Percentiles rank a stretch among this genome's conserved stretches.
Evolutionary conservation across 2,888 invertebrate genomes (phyloP).

Genomic region (Leucoma salicis): DNA sequence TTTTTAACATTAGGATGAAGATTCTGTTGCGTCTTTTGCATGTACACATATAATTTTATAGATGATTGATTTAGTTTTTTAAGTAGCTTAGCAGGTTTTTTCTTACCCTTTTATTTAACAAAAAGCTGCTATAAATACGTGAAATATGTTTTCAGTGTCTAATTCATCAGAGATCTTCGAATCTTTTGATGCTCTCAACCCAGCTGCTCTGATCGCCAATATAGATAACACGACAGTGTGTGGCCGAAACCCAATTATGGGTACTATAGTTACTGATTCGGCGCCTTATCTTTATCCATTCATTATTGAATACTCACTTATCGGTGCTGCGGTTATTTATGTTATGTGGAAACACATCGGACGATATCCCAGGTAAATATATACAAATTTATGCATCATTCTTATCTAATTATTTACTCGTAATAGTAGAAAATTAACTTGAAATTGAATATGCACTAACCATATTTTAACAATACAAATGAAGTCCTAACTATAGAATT

Average conservation of each 20-base stretch:
- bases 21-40: conserved; percentile 35
- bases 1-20: conserved; percentile 23
- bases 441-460: not conserved
- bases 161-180: conserved; percentile 77
- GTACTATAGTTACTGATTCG: conserved; percentile 94
- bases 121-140: not conserved
- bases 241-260: conserved; percentile 94
- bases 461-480: not conserved
- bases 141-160: conserved; percentile 54
- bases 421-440: conserved; percentile 5
- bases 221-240: conserved; percentile 84
- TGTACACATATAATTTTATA: conserved; percentile 18
- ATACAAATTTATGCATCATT: not conserved
- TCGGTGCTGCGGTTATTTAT: conserved; percentile 96
- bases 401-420: not conserved
- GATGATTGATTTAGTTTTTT: conserved; percentile 9
- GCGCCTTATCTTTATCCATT: conserved; percentile 98
- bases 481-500: not conserved
- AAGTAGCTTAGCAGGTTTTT: conserved; percentile 22
- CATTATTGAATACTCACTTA: conserved; percentile 96
- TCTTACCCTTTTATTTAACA: not conserved
- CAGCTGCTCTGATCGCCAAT: conserved; percentile 82
- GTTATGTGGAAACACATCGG: conserved; percentile 98
- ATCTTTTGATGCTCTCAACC: conserved; percentile 82
- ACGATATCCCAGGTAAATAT: conserved; percentile 88